Evolutionary conservation across 2,113 vertebrate genomes (phyloP), one percentile per base, ranked within the genome.

Genomic region (Actenoides hombroni): DNA sequence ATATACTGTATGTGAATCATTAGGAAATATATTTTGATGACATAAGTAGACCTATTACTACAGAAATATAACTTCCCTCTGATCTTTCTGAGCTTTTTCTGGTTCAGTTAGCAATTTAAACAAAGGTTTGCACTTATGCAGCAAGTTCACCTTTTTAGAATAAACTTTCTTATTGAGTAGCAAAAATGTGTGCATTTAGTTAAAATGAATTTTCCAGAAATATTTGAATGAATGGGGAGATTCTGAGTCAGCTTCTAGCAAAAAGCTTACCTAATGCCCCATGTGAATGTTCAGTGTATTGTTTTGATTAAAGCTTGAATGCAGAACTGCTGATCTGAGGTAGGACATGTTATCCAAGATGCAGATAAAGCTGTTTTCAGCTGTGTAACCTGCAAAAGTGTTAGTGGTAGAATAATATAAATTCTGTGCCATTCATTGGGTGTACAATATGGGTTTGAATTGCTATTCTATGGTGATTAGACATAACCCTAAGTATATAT

Each of bases 281-380:
- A 56, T 63, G 70, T 94, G 89, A 95, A 80, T 94, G 81, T 37
- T 82, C 76, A 75, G 46, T 65, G 70, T 56, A 86, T 80, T 96
- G 84, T 96, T 97, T 85, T 91, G 61, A 85, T 76, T 74, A 93
- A 76, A 95, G 87, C 63, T 73, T 91, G 78, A 92, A 95, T 84
- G 83, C 80, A 67, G 88, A 96, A 92, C 76, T 86, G 94, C 95
- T 94, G 88, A 96, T 88, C 60, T 81, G 88, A 94, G 76, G 69
- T 84, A 64, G 79, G 9, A 19, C 76, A 31, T 4, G 4, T 51
- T 92, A 83, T 56, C 5, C 20, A 81, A 92, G 86, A 68, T n/a
- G 48, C 65, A 94, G 56, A 81, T 83, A 92, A 95, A 91, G 88
- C 71, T 6, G 0, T 77, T 94, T 93, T 94, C 73, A 75, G 64